Evolutionary conservation across 1,140 invertebrate genomes (phyloP), one percentile per base, ranked within the genome.

Genomic region (Leptinotarsa undecemlineata): DNA sequence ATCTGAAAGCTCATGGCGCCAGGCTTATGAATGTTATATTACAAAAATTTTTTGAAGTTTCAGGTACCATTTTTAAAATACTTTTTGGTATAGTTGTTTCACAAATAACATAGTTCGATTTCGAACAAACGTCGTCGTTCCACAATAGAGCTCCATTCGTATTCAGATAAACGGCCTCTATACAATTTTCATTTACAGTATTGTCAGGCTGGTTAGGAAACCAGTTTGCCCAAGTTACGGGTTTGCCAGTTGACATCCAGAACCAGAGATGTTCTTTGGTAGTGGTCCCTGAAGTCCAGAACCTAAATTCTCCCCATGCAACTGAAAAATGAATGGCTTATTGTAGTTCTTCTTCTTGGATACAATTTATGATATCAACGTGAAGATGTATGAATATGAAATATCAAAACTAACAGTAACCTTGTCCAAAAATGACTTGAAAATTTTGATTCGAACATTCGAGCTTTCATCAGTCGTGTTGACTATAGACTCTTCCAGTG

Each of bases 221-320:
- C 68, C 73, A 77, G 47, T 77, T 70, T 6, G 63, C 67, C 48
- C 48, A 77, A 33, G 61, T 68, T 6, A 77, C 33, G 0, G 48
- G 64, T 68, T 68, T 74, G 71, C 76, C 76, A 19, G 72, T 77
- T 3, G 72, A 42, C 21, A 77, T 14, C 76, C 76, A 77, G 14
- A 74, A 68, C 68, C 68, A 69, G 33, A 20, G 33, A 47, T 48
- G 14, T 15, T 48, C 17, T 48, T 33, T 14, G 15, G 48, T 47
- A 11, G 48, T 69, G 1, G 68, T 69, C 13, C 68, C 68, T 51
- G 68, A 69, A 14, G 68, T 48, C 68, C 68, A 69, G 20, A 69
- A 69, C n/a, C 19, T n/a, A 47, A 48, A 69, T 8, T 69, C 68
- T 19, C 68, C 42, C 6, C 15, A 17, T 20, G n/a, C 48, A 19